phyloP scores from a whole-genome alignment of 1,140 invertebrate genomes.

The Saccostrea cuccullata region DNA sequence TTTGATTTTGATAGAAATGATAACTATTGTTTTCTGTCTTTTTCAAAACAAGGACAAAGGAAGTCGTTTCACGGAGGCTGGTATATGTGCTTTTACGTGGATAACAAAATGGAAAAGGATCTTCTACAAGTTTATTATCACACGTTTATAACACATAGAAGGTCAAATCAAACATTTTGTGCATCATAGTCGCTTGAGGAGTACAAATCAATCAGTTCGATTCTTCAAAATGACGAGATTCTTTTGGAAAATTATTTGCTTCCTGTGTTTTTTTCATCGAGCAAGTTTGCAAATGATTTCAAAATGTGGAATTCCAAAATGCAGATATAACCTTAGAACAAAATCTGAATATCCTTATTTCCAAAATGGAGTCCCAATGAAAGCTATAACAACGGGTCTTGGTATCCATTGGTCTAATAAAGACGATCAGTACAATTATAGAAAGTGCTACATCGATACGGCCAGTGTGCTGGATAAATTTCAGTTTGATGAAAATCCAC shows the following conservation, averaged over 20 bases:
- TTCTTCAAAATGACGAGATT: background rate
- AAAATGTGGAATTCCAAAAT: constrained; percentile 15
- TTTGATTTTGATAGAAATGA: background rate
- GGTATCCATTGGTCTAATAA: background rate
- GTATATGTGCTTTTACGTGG: background rate
- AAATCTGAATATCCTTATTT: background rate
- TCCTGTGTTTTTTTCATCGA: background rate
- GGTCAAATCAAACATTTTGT: too few relatives aligned
- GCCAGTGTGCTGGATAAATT: background rate
- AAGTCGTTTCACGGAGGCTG: too few relatives aligned
- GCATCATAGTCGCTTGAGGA: background rate
- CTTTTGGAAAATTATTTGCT: background rate
- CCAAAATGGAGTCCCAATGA: background rate
- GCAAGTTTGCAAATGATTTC: background rate
- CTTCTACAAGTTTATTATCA: background rate
- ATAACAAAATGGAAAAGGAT: background rate
- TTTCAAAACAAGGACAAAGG: background rate
- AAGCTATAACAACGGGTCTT: background rate
- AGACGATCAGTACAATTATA: background rate
- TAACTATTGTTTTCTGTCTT: background rate
- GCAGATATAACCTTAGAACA: background rate
- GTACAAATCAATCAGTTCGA: background rate
- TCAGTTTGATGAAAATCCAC: background rate
- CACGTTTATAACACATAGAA: too few relatives aligned
- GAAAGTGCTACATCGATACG: background rate